Base-by-base conservation (phyloP, 2,888 invertebrate species). In the Cosmia trapezina region DNA sequence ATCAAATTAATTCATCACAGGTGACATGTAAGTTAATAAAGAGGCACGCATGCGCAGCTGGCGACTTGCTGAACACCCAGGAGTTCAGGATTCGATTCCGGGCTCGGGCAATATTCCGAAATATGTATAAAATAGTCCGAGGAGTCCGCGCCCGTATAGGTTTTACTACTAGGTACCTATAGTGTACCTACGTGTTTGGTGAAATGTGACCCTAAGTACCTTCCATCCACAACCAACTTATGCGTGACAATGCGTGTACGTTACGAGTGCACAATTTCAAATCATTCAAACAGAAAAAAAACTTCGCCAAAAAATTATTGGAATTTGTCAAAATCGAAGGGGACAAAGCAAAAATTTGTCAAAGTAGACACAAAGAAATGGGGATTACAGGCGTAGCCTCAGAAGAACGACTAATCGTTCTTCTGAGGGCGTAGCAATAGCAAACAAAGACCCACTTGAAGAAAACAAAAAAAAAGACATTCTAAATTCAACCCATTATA, bases 401-500 rank as follows among this genome's bases (percentile, higher is more conserved):
- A n/a, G n/a, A n/a, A n/a, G n/a, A n/a, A n/a, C n/a, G n/a, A n/a
- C n/a, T n/a, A n/a, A n/a, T n/a, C n/a, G n/a, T n/a, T n/a, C n/a
- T n/a, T n/a, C n/a, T n/a, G 33, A 2, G 4, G 37, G 7, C 12
- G 11, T 17, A 51, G 11, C 53, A 37, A n/a, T n/a, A n/a, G 17
- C 37, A 37, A 53, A n/a, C 7, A 63, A n/a, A 37, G n/a, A 37
- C n/a, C 33, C n/a, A 53, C 17, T 54, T 53, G 17, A 64, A 53
- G 33, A 22, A 54, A 14, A 14, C 3, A 62, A 28, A 43, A n/a
- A 22, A 8, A 2, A 37, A 28, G 51, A 45, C 22, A 19, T 54
- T 37, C 7, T 54, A 17, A 59, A 19, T 59, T 61, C 45, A 73
- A 62, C n/a, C 19, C 33, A 66, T 41, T 51, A 22, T 3, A 33